Evolutionary conservation across 2,888 invertebrate genomes (phyloP).

Genomic region (Chaitophorus viminalis): DNA sequence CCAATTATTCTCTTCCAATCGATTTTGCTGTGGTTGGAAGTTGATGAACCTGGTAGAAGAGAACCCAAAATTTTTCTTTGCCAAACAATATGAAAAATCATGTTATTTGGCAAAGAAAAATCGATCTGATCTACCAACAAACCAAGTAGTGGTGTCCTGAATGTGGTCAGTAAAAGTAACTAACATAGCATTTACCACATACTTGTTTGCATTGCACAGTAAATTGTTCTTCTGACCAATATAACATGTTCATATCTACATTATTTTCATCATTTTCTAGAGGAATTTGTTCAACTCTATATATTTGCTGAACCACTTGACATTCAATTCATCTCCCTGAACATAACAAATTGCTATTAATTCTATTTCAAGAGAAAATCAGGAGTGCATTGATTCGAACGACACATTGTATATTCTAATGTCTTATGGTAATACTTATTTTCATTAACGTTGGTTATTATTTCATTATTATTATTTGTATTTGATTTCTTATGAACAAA

Average conservation of each 20-base stretch:
- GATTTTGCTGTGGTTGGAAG: slow-evolving; percentile 73
- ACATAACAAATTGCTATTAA: slow-evolving; percentile 75
- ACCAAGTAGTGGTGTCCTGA: slow-evolving; percentile 71
- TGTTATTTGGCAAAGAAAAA: slow-evolving; percentile 82
- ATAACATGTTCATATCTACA: slow-evolving; percentile 78
- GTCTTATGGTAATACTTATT: too few species aligned
- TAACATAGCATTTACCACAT: slow-evolving; percentile 78
- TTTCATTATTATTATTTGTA: too few species aligned
- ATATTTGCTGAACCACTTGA: slow-evolving; percentile 77
- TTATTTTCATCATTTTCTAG: slow-evolving; percentile 74
- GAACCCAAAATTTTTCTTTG: too few species aligned
- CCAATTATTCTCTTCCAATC: slow-evolving; percentile 69
- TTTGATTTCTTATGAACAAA: too few species aligned
- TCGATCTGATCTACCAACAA: slow-evolving; percentile 74
- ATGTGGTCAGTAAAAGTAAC: slow-evolving; percentile 74
- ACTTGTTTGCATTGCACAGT: slow-evolving; percentile 74
- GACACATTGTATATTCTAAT: slow-evolving; percentile 75
- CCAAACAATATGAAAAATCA: slow-evolving; percentile 70
- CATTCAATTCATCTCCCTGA: slow-evolving; percentile 70
- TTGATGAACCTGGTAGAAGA: slow-evolving; percentile 69
- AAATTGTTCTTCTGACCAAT: slow-evolving; percentile 78
- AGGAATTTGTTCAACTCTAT: slow-evolving; percentile 80
- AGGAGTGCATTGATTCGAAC: slow-evolving; percentile 78
- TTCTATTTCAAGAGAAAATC: slow-evolving; percentile 79
- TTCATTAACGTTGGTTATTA: too few species aligned